Conservation (phyloP, 2,888 invertebrate species). For the Galerucella nymphaeae region DNA sequence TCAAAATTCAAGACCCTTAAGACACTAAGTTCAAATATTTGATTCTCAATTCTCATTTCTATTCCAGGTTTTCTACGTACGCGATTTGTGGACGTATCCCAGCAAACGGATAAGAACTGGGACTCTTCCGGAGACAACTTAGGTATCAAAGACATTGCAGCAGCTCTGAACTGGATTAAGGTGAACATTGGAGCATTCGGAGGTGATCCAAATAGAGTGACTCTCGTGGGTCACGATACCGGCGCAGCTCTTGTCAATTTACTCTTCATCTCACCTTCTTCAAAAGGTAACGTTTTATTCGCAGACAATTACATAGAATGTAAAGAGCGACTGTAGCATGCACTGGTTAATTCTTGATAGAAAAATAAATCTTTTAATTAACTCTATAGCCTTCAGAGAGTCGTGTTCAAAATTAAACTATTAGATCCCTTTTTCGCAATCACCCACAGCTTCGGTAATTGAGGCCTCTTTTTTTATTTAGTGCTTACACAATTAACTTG, state of each 20-base stretch:
- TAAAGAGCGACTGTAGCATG: no score
- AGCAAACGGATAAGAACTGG: slow-evolving; percentile 51
- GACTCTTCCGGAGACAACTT: slow-evolving; percentile 72
- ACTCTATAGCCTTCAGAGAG: neutral
- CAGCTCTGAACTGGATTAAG: slow-evolving; percentile 86
- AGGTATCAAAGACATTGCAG: slow-evolving; percentile 84
- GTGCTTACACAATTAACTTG: slow-evolving; percentile 10
- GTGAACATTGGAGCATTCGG: slow-evolving; percentile 88
- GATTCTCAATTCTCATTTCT: slow-evolving; percentile 15
- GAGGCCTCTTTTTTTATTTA: slow-evolving; percentile 13
- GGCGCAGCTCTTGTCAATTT: slow-evolving; percentile 89
- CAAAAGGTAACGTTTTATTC: slow-evolving; percentile 69
- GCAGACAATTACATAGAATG: no score
- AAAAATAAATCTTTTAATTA: neutral
- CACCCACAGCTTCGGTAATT: neutral
- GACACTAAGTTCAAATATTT: neutral
- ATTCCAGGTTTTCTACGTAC: slow-evolving; percentile 71
- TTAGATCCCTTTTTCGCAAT: neutral
- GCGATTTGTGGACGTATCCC: slow-evolving; percentile 49
- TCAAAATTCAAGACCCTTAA: no score
- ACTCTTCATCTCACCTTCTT: slow-evolving; percentile 82
- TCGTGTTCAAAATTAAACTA: neutral
- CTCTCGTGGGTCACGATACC: slow-evolving; percentile 86
- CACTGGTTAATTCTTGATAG: neutral
- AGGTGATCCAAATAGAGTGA: slow-evolving; percentile 86